phyloP scores from a whole-genome alignment of 2,888 invertebrate genomes.

The Macrophya annulata region DNA sequence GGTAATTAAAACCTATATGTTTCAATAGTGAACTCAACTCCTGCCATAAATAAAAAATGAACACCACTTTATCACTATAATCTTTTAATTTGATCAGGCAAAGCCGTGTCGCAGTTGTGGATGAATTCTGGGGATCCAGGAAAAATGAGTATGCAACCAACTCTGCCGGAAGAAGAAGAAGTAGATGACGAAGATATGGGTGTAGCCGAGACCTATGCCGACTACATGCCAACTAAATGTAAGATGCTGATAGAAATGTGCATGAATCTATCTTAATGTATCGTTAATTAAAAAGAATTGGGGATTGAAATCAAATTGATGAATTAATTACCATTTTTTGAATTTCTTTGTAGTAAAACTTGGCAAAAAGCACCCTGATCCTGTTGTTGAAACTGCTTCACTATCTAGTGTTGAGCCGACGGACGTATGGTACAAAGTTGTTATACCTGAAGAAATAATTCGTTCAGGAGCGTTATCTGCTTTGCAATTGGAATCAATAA shows the following conservation, averaged over 20 bases:
- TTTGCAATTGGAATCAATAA: conserved; percentile 97
- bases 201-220: conserved; percentile 98
- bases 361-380: conserved; percentile 98
- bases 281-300: conserved; percentile 21
- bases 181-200: conserved; percentile 98
- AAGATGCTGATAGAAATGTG: conserved; percentile 74
- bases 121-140: conserved; percentile 81
- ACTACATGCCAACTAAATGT: conserved; percentile 98
- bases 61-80: background rate
- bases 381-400: conserved; percentile 99
- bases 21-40: conserved; percentile 47
- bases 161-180: conserved; percentile 86
- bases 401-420: conserved; percentile 97
- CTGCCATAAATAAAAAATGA: background rate
- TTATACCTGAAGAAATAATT: conserved; percentile 92
- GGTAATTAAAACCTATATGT: conserved; percentile 65
- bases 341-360: conserved; percentile 87
- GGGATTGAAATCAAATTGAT: background rate
- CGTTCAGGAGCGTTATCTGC: conserved; percentile 95
- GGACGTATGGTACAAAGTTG: conserved; percentile 93
- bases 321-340: background rate
- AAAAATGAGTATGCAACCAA: conserved; percentile 77
- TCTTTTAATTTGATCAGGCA: conserved; percentile 76
- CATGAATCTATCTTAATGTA: conserved; percentile 11
- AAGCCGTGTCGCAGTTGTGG: conserved; percentile 84